Evolutionary conservation across 2,888 invertebrate species (phyloP), one percentile per base, ranked within the genome.

Genomic region (Taphrorychus bicolor): DNA sequence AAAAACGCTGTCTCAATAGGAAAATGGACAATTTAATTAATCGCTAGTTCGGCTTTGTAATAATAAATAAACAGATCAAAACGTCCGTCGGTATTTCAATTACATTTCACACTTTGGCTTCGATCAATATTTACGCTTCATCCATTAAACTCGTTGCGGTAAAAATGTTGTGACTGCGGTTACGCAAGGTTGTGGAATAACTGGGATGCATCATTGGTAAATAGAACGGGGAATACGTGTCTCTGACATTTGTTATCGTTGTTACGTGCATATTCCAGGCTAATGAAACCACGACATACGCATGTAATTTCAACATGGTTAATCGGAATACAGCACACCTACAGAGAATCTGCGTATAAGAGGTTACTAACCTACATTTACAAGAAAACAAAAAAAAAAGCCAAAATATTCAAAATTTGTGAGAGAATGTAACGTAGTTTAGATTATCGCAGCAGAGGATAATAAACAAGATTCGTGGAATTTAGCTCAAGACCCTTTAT

Each of bases 401-500:
- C 32, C 32, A 7, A 7, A 32, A 32, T 32, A 32, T 32, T 11
- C 32, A 32, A 32, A 32, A n/a, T n/a, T n/a, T n/a, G n/a, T n/a
- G n/a, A n/a, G n/a, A n/a, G n/a, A 32, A 32, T 32, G 32, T 11
- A 45, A 5, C 14, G 14, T 45, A 14, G 51, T 57, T 62, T 59
- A 19, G 59, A 66, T n/a, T n/a, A n/a, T n/a, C n/a, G n/a, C n/a
- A n/a, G n/a, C 49, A 32, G 45, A 54, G 53, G 51, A 66, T 66
- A 66, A 66, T 66, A 66, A 66, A 54, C 60, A 53, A 49, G 57
- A 60, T n/a, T n/a, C n/a, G n/a, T 48, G 51, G 51, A 56, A 66
- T 66, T 54, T 57, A 7, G 42, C 57, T 42, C 57, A 51, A 53
- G 61, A 51, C 21, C 48, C 60, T 61, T 56, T 54, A 66, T 18